A percentile compares a stretch with the other conserved stretches of the same genome.
These are phyloP conservation scores for Dermochelys coriacea DNA, from an alignment of 2,797 vertebrate species.

Conservation along the genomic window DNA sequence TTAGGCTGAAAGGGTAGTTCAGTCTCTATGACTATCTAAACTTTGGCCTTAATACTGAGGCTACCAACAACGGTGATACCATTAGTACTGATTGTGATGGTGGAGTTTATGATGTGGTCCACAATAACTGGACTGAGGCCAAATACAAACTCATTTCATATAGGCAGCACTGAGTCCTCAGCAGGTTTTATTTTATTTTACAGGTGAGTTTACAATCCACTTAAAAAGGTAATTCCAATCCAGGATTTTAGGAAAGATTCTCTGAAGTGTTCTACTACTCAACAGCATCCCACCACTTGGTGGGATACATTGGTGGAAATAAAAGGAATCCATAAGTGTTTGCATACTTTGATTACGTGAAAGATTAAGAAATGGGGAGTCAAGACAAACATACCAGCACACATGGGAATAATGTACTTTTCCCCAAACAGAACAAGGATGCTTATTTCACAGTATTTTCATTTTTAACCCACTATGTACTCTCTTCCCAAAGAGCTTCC, in stretches of 20 bases:
- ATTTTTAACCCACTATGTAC: neutral
- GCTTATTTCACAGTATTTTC: neutral
- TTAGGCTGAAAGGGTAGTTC: neutral
- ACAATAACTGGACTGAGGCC: neutral
- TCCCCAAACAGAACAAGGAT: neutral
- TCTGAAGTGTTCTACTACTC: neutral
- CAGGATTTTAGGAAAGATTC: neutral
- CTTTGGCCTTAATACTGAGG: neutral
- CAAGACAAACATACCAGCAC: neutral
- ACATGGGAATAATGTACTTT: neutral
- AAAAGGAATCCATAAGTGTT: neutral
- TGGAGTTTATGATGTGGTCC: neutral
- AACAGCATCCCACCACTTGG: neutral
- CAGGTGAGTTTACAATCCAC: neutral
- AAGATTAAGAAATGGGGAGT: neutral
- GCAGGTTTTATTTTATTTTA: neutral
- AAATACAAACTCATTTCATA: neutral
- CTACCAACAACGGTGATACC: fast-evolving
- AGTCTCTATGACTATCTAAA: neutral
- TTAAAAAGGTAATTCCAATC: neutral
- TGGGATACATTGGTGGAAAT: neutral
- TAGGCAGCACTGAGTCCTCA: neutral
- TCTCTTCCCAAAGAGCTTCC: neutral
- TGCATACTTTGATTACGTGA: neutral
- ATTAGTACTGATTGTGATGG: neutral